phyloP scores from a whole-genome alignment of 1,140 invertebrate genomes.

The Anastrepha obliqua region DNA sequence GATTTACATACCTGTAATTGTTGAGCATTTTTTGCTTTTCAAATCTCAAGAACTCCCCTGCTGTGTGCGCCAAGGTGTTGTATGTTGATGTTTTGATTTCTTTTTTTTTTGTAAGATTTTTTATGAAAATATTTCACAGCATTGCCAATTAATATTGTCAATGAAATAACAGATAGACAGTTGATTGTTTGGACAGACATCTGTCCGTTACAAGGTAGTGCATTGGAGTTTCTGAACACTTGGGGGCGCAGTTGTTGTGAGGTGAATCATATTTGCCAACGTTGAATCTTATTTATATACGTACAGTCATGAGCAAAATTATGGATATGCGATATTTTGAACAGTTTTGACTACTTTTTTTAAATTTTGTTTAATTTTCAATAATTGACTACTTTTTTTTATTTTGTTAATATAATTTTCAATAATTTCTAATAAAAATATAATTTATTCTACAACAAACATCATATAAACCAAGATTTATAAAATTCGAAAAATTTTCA shows the following conservation, averaged over 20 bases:
- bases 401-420: too few relatives aligned
- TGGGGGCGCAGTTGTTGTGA: background rate
- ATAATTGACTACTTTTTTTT: too few relatives aligned
- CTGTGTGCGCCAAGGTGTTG: background rate
- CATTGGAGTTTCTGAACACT: background rate
- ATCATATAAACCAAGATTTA: too few relatives aligned
- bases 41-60: background rate
- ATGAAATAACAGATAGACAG: slow-evolving; percentile 16
- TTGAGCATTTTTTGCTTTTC: too few relatives aligned
- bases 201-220: background rate
- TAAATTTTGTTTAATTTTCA: too few relatives aligned
- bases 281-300: background rate
- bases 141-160: slow-evolving; percentile 19
- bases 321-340: too few relatives aligned
- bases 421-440: too few relatives aligned
- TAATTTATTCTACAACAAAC: too few relatives aligned
- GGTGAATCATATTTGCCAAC: background rate
- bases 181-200: slow-evolving; percentile 10
- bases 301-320: too few relatives aligned
- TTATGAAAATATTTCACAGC: background rate
- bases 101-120: background rate
- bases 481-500: too few relatives aligned
- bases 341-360: too few relatives aligned
- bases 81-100: background rate
- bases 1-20: too few relatives aligned